Conservation (phyloP, 1,140 invertebrate species). For the Gonioctena quinquepunctata region DNA sequence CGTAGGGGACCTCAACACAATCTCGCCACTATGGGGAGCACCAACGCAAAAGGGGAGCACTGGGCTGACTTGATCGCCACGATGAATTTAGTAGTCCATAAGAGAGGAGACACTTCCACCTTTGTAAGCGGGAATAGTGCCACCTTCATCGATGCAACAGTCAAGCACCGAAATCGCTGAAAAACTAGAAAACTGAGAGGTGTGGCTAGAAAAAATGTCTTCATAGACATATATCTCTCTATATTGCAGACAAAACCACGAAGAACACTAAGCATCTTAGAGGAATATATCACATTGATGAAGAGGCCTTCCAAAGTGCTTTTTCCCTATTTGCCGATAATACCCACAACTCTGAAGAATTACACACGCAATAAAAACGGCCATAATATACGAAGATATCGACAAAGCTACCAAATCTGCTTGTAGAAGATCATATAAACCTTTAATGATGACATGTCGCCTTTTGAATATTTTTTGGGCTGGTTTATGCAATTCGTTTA, state of each 20-base stretch:
- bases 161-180: neutral
- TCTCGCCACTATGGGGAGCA: constrained; percentile 2
- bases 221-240: neutral
- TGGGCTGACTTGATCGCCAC: constrained; percentile 11
- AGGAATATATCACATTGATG: neutral
- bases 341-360: neutral
- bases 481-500: too few relatives aligned
- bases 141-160: constrained; percentile 15
- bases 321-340: neutral
- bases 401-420: too few relatives aligned
- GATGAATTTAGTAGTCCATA: neutral
- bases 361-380: neutral
- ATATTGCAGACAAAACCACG: neutral
- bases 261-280: neutral
- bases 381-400: too few relatives aligned
- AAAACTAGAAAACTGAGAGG: neutral
- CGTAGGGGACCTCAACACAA: constrained; percentile 3
- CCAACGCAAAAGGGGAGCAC: neutral
- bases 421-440: too few relatives aligned
- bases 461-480: too few relatives aligned
- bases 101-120: constrained; percentile 11
- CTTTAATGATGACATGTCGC: too few relatives aligned
- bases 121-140: constrained; percentile 3
- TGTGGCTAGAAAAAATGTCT: neutral
- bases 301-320: neutral